These are phyloP conservation scores for Eristalis pertinax DNA, from an alignment of 2,888 invertebrate species.

Conservation along the genomic window DNA sequence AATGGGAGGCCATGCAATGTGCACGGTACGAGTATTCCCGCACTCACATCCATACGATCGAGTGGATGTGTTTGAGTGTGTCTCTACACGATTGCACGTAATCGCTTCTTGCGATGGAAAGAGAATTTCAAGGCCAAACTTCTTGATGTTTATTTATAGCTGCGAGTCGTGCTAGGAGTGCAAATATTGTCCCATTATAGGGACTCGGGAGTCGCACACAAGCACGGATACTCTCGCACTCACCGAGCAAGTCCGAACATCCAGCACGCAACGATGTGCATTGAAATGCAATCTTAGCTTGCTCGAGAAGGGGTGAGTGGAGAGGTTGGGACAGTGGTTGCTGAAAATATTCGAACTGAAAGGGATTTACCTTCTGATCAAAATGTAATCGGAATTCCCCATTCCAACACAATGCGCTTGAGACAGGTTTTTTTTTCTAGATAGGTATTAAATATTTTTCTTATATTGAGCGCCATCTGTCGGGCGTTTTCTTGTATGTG, in stretches of 20 bases:
- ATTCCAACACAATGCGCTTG: no score
- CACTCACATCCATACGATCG: conserved; percentile 2
- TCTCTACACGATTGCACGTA: conserved; percentile 48
- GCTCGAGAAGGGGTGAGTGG: not conserved
- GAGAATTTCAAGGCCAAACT: conserved; percentile 73
- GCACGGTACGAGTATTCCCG: conserved; percentile 29
- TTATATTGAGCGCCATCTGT: no score
- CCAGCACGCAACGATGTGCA: conserved; percentile 55
- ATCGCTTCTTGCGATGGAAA: conserved; percentile 65
- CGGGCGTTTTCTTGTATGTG: no score
- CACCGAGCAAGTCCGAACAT: not conserved
- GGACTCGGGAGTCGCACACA: conserved; percentile 48
- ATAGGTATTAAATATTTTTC: no score
- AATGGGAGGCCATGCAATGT: conserved; percentile 51
- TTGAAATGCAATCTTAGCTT: conserved; percentile 56
- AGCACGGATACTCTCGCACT: no score
- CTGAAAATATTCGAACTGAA: conserved; percentile 10
- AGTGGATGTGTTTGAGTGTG: conserved; percentile 33
- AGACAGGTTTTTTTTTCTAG: no score
- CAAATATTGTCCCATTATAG: conserved; percentile 77
- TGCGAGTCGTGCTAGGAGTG: conserved; percentile 78
- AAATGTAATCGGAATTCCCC: no score
- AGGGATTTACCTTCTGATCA: not conserved
- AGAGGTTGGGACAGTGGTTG: not conserved
- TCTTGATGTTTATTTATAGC: conserved; percentile 72